Evolutionary conservation across 1,140 invertebrate species (phyloP).

Genomic region (Polypedilum pembai): DNA sequence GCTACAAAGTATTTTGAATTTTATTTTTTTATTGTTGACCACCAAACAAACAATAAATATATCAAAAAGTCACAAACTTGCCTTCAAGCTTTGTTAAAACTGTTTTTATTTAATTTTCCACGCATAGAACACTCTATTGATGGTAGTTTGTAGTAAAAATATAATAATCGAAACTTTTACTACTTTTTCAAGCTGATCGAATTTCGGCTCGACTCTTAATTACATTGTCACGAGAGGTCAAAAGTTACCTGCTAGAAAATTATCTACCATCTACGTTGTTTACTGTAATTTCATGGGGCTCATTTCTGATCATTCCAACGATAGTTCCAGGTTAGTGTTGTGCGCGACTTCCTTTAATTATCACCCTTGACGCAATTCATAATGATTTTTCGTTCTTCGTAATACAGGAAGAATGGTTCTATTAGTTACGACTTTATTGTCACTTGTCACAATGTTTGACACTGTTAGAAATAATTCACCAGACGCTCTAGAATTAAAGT

Average conservation of each 20-base stretch:
- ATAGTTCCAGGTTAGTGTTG: conserved; percentile 50
- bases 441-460: conserved; percentile 56
- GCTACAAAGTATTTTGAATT: neutral
- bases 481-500: conserved; percentile 56
- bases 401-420: conserved; percentile 43
- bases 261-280: conserved; percentile 56
- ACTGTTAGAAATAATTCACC: conserved; percentile 56
- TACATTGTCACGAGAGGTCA: conserved; percentile 50
- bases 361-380: neutral
- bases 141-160: too few relatives aligned
- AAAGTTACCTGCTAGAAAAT: conserved; percentile 53
- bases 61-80: too few relatives aligned
- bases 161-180: too few relatives aligned
- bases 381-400: neutral
- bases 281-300: conserved; percentile 58
- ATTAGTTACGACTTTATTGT: conserved; percentile 53
- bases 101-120: too few relatives aligned
- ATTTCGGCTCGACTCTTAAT: conserved; percentile 51
- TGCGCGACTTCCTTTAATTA: neutral
- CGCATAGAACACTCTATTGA: too few relatives aligned
- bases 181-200: conserved; percentile 46
- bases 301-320: conserved; percentile 56
- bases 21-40: too few relatives aligned
- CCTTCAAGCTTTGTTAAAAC: too few relatives aligned
- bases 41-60: too few relatives aligned